These are phyloP conservation scores for Pelusios castaneus DNA, from an alignment of 2,113 vertebrate genomes.

Conservation along the genomic window DNA sequence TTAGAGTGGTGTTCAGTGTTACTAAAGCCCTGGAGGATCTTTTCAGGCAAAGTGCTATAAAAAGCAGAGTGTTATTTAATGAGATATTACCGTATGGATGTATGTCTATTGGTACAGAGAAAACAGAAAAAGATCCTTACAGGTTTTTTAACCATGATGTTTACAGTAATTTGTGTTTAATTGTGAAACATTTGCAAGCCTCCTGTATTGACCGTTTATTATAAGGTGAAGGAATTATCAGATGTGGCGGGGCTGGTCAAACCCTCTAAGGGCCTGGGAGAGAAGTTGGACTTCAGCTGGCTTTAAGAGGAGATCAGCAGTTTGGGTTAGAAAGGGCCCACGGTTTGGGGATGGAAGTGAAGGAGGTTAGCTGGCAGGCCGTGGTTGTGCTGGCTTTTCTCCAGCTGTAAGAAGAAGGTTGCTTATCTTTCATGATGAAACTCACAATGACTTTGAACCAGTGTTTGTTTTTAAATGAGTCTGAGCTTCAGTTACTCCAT, in stretches of 20 bases:
- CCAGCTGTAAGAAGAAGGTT: background rate
- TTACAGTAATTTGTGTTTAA: background rate
- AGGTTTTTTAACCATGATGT: background rate
- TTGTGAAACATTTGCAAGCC: background rate
- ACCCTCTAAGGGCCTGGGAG: background rate
- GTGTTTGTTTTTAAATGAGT: background rate
- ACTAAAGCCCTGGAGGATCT: constrained; percentile 2
- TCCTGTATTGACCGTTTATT: background rate
- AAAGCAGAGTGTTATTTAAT: background rate
- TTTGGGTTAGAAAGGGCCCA: background rate
- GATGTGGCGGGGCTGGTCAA: background rate
- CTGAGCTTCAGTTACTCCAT: accelerated
- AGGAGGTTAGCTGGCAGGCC: background rate
- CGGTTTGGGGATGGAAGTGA: background rate
- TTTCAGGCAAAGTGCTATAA: accelerated
- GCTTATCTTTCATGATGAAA: background rate
- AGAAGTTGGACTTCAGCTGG: background rate
- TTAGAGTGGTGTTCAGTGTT: background rate
- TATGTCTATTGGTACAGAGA: background rate
- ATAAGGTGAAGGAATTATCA: background rate
- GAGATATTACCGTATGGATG: background rate
- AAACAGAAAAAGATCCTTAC: background rate
- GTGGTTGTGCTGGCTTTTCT: background rate
- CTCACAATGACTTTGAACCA: background rate
- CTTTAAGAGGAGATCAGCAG: background rate